Base-by-base conservation (phyloP, 2,113 vertebrate species). In the Eclectus roratus region DNA sequence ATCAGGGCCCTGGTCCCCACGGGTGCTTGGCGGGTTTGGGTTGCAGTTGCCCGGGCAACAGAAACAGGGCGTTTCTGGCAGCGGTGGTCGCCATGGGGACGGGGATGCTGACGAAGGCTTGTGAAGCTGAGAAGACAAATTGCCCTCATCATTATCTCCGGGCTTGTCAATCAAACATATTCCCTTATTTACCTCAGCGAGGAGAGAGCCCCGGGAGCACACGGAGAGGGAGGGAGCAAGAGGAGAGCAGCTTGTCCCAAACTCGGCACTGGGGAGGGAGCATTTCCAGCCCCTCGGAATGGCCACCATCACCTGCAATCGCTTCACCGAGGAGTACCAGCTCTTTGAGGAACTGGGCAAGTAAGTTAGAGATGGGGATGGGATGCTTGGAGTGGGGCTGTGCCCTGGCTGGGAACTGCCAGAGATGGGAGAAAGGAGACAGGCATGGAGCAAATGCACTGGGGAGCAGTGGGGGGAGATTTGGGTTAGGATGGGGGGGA, bases 341-440 rank as follows among this genome's bases (percentile, higher is more conserved):
- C 98, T 99, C 94, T 99, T 99, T 27, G 99, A 99, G 96, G 99
- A 99, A 98, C 97, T 99, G 97, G 99, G 99, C 97, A 99, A 99
- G 98, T 99, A 98, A 99, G 99, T 99, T 96, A 92, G 79, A 93
- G 91, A 93, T 0, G 20, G 85, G 82, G 76, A 31, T 91, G 47
- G 74, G 70, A 55, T 91, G 86, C 56, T 70, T 2, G 3, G 60
- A 91, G 44, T 0, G 1, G 58, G 73, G 79, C 68, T 89, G 61
- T 70, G 52, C 13, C 43, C 76, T 2, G 2, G 4, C 28, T 43
- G 66, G 70, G 53, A 89, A 41, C 14, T 8, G 9, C 52, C 3
- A 4, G 72, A 80, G 79, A 17, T 3, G 5, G 11, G 37, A n/a
- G 47, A 78, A 53, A 72, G 31, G 58, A 56, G 52, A 37, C 1